Percentiles rank a stretch among this genome's conserved stretches.
Conservation (phyloP, 2,113 vertebrate species). For the Eubucco bourcierii region DNA sequence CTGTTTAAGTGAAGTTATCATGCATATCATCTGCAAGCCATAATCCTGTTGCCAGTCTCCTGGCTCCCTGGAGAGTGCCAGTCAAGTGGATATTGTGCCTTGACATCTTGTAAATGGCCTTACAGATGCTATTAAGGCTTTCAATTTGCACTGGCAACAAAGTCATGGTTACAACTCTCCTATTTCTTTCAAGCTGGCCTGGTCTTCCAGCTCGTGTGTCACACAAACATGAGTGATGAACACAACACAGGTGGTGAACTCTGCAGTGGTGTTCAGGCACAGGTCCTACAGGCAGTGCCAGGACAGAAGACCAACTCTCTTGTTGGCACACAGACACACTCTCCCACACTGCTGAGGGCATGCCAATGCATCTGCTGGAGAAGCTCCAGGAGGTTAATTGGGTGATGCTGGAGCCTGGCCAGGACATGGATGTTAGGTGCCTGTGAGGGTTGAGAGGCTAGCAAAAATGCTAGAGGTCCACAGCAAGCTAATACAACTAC, state of each 20-base stretch:
- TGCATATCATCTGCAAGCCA: conserved; percentile 28
- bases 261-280: not conserved
- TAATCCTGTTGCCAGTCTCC: conserved; percentile 27
- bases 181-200: not conserved
- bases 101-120: not conserved
- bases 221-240: not conserved
- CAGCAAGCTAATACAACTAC: not conserved
- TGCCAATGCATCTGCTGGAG: not conserved
- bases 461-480: not conserved
- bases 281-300: not conserved
- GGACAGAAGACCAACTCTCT: not conserved
- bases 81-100: conserved; percentile 10
- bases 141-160: conserved; percentile 15
- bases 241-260: fast-evolving
- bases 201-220: not conserved
- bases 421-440: fast-evolving
- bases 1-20: conserved; percentile 6
- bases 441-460: not conserved
- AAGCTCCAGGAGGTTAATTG: not conserved
- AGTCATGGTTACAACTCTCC: not conserved
- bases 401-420: not conserved
- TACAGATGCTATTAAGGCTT: not conserved
- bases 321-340: not conserved
- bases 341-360: fast-evolving
- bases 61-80: conserved; percentile 20